phyloP scores from a whole-genome alignment of 2,113 vertebrate species.

The Formicarius rufipectus region DNA sequence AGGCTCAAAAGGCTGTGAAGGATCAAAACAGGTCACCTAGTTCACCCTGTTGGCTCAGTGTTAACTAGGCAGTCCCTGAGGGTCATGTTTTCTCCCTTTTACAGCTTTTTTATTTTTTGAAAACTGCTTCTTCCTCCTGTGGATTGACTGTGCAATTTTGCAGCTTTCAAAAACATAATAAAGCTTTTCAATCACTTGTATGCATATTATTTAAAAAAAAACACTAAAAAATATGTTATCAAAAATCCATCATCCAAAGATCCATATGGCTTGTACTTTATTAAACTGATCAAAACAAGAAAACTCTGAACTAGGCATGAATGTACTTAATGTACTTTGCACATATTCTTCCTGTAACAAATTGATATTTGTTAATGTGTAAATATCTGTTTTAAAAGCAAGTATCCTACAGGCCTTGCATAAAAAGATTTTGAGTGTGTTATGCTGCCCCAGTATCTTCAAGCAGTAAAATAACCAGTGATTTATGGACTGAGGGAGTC shows the following conservation, averaged over 20 bases:
- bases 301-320: not conserved
- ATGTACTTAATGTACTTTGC: not conserved
- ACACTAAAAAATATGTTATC: not conserved
- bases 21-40: not conserved
- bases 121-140: not conserved
- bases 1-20: not conserved
- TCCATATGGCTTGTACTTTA: not conserved
- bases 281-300: not conserved
- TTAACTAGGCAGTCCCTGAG: not conserved
- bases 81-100: not conserved
- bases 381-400: not conserved
- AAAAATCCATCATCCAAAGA: not conserved
- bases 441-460: not conserved
- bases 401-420: not conserved
- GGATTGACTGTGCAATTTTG: not conserved
- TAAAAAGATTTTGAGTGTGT: not conserved
- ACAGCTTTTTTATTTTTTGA: not conserved
- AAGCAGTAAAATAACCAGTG: constrained; percentile 40
- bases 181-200: not conserved
- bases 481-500: constrained; percentile 52
- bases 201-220: not conserved
- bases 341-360: not conserved
- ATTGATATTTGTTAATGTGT: not conserved
- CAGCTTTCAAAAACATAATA: not conserved
- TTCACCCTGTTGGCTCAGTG: not conserved